Evolutionary conservation across 2,113 vertebrate genomes (phyloP).

Genomic region (Paraplagusia blochii): DNA sequence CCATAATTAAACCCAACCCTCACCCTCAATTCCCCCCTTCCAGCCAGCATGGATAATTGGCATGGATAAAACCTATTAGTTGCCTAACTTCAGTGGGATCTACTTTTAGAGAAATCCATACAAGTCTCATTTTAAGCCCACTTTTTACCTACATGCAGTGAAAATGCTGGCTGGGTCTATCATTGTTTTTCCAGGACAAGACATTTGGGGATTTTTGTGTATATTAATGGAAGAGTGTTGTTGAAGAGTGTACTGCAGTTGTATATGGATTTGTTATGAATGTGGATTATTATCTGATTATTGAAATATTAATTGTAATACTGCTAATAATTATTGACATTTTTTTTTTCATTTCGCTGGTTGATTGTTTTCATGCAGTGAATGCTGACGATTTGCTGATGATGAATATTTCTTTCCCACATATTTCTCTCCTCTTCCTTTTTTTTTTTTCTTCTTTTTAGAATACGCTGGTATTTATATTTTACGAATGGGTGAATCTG

Average conservation of each 20-base stretch:
- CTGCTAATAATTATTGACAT: constrained; percentile 78
- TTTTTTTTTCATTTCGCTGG: constrained; percentile 72
- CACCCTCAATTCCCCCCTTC: constrained; percentile 27
- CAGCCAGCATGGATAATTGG: too few relatives aligned
- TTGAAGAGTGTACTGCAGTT: constrained; percentile 79
- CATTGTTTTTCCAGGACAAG: constrained; percentile 76
- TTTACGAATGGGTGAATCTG: constrained; percentile 79
- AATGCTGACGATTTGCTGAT: constrained; percentile 71
- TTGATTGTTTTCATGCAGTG: constrained; percentile 65
- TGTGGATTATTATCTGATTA: constrained; percentile 82
- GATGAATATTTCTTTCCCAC: constrained; percentile 61
- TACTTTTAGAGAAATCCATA: too few relatives aligned
- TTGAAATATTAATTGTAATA: constrained; percentile 78
- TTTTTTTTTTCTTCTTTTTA: constrained; percentile 48
- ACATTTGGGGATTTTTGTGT: constrained; percentile 77
- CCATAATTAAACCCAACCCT: constrained; percentile 70
- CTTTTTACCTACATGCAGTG: too few relatives aligned
- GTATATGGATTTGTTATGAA: constrained; percentile 82
- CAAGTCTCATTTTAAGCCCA: too few relatives aligned
- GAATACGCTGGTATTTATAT: constrained; percentile 81
- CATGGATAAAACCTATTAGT: too few relatives aligned
- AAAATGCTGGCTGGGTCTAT: constrained; percentile 33
- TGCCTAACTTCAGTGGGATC: too few relatives aligned
- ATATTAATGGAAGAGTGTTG: constrained; percentile 82
- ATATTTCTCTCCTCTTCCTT: constrained; percentile 36